Conservation (phyloP, 2,113 vertebrate species). For the Pseudolaguvia tuberculata region DNA sequence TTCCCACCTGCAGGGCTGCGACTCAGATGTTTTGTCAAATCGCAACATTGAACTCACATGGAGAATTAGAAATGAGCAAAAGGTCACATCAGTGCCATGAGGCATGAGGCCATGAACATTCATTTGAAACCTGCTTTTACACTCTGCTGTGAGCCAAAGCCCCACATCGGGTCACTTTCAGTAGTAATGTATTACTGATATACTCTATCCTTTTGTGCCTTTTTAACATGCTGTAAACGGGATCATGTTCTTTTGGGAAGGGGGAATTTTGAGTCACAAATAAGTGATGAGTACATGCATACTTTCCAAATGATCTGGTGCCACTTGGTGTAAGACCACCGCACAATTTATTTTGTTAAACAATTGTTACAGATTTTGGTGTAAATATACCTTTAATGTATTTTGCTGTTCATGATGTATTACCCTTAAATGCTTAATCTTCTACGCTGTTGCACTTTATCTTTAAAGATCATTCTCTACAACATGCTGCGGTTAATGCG, state of each 20-base stretch:
- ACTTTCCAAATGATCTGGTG: slow-evolving; percentile 22
- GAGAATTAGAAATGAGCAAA: slow-evolving; percentile 8
- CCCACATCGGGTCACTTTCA: slow-evolving; percentile 12
- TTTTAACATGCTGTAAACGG: slow-evolving; percentile 36
- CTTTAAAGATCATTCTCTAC: slow-evolving; percentile 29
- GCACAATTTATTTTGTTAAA: slow-evolving; percentile 18
- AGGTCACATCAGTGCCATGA: slow-evolving; percentile 25
- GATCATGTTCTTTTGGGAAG: slow-evolving; percentile 15
- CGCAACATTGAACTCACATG: neutral
- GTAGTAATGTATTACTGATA: slow-evolving; percentile 13
- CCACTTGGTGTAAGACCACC: slow-evolving; percentile 21
- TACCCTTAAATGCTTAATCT: slow-evolving; percentile 2
- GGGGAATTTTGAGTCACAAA: slow-evolving; percentile 4
- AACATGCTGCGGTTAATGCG: slow-evolving; percentile 27
- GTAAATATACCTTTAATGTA: slow-evolving; percentile 2
- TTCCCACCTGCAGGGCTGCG: slow-evolving; percentile 11
- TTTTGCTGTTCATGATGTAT: neutral
- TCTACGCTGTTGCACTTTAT: slow-evolving; percentile 48
- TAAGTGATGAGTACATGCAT: slow-evolving; percentile 28
- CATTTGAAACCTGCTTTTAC: slow-evolving; percentile 22
- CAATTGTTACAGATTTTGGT: neutral
- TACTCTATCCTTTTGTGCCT: slow-evolving; percentile 24
- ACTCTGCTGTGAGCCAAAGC: slow-evolving; percentile 33
- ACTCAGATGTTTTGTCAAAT: neutral
- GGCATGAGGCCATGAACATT: slow-evolving; percentile 15